Evolutionary conservation across 64 coral and sea anemone genomes (phyloP).

Genomic region (Dendrophyllia cribrosa): DNA sequence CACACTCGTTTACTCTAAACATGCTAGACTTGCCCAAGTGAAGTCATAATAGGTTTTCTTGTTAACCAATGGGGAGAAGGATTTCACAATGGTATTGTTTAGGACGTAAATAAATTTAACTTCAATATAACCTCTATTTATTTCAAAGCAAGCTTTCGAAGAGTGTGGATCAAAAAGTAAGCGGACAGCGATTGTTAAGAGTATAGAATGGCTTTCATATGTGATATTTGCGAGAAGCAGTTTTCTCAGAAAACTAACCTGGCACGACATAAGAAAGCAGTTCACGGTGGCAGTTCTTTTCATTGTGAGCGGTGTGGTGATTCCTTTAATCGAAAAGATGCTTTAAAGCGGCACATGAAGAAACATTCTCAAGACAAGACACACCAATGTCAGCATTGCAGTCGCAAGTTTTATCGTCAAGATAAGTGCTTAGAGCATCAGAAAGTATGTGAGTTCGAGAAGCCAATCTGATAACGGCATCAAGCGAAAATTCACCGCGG

Average conservation of each 20-base stretch:
- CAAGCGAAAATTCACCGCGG: no score
- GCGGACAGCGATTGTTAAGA: neutral
- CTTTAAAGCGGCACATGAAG: slow-evolving; percentile 39
- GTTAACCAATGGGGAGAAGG: no score
- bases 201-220: slow-evolving; percentile 13
- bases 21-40: no score
- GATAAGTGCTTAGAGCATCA: slow-evolving; percentile 20
- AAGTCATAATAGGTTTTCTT: no score
- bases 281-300: slow-evolving; percentile 16
- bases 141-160: slow-evolving; percentile 1
- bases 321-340: no score
- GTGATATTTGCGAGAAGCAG: slow-evolving; percentile 9
- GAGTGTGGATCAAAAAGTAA: neutral
- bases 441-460: neutral
- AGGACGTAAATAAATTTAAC: neutral
- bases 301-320: no score
- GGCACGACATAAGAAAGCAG: slow-evolving; percentile 34
- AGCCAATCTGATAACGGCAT: no score
- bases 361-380: slow-evolving; percentile 1
- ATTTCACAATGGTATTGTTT: no score
- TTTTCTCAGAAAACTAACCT: slow-evolving; percentile 29
- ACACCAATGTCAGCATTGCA: slow-evolving; percentile 10
- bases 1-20: no score
- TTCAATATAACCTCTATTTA: neutral
- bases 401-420: neutral